Conservation (phyloP, 2,113 vertebrate species). For the Rhinoderma darwinii region DNA sequence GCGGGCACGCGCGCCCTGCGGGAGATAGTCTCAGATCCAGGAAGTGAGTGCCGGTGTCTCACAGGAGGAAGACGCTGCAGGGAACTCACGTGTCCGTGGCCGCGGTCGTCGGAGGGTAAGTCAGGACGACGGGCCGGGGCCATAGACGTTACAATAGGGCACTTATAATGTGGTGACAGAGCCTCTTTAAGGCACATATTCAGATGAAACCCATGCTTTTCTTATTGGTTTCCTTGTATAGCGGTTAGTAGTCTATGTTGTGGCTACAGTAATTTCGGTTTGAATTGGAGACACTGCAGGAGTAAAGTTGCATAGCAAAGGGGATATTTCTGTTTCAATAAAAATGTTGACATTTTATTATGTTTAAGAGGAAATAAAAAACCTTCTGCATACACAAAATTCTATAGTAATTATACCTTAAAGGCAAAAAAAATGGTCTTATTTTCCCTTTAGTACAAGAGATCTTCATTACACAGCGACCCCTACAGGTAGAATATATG, state of each 20-base stretch:
- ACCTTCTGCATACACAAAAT: not conserved
- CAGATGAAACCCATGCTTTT: too few relatives aligned
- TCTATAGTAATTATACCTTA: not conserved
- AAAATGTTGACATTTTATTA: not conserved
- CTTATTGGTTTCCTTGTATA: conserved; percentile 20
- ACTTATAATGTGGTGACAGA: too few relatives aligned
- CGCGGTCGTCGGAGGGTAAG: too few relatives aligned
- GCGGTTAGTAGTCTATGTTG: conserved; percentile 63
- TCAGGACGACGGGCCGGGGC: too few relatives aligned
- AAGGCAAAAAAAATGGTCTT: not conserved
- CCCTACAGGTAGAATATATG: not conserved
- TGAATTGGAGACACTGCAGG: conserved; percentile 63
- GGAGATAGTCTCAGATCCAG: too few relatives aligned
- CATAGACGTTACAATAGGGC: too few relatives aligned
- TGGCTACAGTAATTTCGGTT: conserved; percentile 66
- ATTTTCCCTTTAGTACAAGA: not conserved
- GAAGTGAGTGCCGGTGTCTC: too few relatives aligned
- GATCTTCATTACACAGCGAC: not conserved
- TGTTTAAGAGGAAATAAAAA: not conserved
- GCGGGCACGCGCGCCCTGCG: too few relatives aligned
- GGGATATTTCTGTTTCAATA: not conserved
- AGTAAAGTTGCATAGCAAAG: not conserved
- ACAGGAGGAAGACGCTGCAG: too few relatives aligned
- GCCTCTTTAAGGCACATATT: too few relatives aligned
- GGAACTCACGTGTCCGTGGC: too few relatives aligned